A percentile compares a stretch with the other conserved stretches of the same genome.
These are phyloP conservation scores for Zaprionus gabonicus DNA, from an alignment of 1,140 invertebrate genomes.

Conservation along the genomic window DNA sequence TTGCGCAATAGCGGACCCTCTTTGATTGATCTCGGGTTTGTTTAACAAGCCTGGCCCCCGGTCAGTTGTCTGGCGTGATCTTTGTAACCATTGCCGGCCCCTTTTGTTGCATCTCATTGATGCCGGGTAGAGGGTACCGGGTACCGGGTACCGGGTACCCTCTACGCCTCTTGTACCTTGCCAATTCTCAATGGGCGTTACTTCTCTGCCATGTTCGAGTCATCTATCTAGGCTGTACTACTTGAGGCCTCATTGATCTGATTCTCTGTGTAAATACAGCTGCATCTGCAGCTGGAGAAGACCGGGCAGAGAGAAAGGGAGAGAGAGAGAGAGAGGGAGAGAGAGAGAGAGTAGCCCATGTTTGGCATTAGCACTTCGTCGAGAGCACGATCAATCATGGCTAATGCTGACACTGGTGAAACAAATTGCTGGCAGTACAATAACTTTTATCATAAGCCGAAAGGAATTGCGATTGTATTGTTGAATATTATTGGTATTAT, in stretches of 20 bases:
- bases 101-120: slow-evolving; percentile 33
- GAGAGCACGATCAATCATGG: neutral
- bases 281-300: slow-evolving; percentile 19
- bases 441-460: neutral
- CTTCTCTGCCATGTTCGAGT: slow-evolving; percentile 1
- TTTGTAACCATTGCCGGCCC: slow-evolving; percentile 33
- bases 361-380: neutral
- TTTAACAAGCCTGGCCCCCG: slow-evolving; percentile 54
- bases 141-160: neutral
- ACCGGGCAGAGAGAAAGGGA: no score
- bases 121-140: slow-evolving; percentile 18
- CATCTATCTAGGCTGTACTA: slow-evolving; percentile 1
- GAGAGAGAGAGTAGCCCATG: no score
- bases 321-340: no score
- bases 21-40: slow-evolving; percentile 70
- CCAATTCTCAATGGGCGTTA: slow-evolving; percentile 41
- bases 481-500: neutral
- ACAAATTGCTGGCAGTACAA: neutral
- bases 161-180: slow-evolving; percentile 29
- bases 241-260: slow-evolving; percentile 22
- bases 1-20: slow-evolving; percentile 23
- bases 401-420: neutral
- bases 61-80: slow-evolving; percentile 70
- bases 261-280: slow-evolving; percentile 42
- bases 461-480: neutral